These are phyloP conservation scores for Nomada lathburiana DNA, from an alignment of 2,888 invertebrate species.

Conservation along the genomic window DNA sequence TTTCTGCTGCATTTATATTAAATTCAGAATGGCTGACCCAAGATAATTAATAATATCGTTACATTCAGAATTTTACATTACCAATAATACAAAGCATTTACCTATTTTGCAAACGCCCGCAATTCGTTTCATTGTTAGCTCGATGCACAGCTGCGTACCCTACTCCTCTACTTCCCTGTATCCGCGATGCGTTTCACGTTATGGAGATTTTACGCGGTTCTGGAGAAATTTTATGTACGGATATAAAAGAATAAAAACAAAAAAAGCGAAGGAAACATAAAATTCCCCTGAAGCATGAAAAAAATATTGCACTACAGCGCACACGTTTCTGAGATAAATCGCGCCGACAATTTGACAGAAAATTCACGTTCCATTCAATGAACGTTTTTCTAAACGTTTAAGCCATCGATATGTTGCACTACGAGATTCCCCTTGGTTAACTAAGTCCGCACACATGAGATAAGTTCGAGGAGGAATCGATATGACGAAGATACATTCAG, in stretches of 20 bases:
- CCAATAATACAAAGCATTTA: background rate
- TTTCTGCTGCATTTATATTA: too few relatives aligned
- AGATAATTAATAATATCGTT: background rate
- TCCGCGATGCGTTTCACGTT: background rate
- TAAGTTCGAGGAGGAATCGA: conserved; percentile 37
- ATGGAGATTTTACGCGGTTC: conserved; percentile 10
- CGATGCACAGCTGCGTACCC: background rate
- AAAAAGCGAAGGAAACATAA: background rate
- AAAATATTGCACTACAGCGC: background rate
- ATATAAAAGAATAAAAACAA: conserved; percentile 22
- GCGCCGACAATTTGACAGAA: conserved; percentile 1
- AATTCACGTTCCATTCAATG: background rate
- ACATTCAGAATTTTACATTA: background rate
- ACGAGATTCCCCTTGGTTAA: conserved; percentile 16
- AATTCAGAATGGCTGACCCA: too few relatives aligned
- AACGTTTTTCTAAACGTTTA: background rate
- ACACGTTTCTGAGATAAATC: background rate
- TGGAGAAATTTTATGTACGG: conserved; percentile 26
- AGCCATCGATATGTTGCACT: background rate
- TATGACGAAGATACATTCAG: conserved; percentile 62
- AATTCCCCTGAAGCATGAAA: background rate
- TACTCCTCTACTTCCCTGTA: conserved; percentile 1
- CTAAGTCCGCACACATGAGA: conserved; percentile 17
- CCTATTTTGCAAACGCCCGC: background rate
- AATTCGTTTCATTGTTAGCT: conserved; percentile 1